Base-by-base conservation (phyloP, 2,888 invertebrate genomes). In the Phymatocera aterrima region DNA sequence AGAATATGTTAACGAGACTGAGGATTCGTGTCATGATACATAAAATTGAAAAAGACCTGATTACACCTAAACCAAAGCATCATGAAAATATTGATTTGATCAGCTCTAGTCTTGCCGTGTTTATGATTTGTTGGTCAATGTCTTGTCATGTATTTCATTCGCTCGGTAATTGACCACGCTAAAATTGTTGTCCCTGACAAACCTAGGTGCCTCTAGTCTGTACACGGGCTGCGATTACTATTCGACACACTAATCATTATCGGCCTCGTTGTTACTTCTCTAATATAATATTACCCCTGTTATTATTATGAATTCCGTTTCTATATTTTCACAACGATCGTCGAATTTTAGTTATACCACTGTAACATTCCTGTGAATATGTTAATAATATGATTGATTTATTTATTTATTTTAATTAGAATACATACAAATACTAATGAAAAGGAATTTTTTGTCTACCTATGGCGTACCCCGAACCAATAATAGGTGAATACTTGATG, bases 201-300 rank as follows among this genome's bases (percentile, higher is more conserved):
- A 72, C 72, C 72, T 43, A 72, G 72, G 72, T 72, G 72, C 72
- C 72, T 72, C 72, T 72, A 72, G 72, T 72, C 72, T 72, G 72
- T 72, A 72, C 72, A 72, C 72, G 72, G 72, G 72, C 72, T 72
- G 72, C 72, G 51, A 72, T 72, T 34, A n/a, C n/a, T 51, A 6
- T 72, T 51, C 12, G 51, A 72, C 21, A 43, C 34, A 21, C 51
- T 72, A 51, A 72, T 51, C 31, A 51, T 72, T 31, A 72, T 34
- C 34, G 34, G 72, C 70, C 70, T 51, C 51, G 51, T 72, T 72
- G 72, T 51, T 51, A 51, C 72, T 72, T 72, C 15, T 40, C n/a
- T 72, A 31, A 48, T 72, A 51, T 37, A 12, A n/a, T 48, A 10
- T 34, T 72, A 70, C 51, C 24, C 51, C 18, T 28, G 2, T 34